Base-by-base conservation (phyloP, 2,113 vertebrate species). In the Chionodraco myersi region DNA sequence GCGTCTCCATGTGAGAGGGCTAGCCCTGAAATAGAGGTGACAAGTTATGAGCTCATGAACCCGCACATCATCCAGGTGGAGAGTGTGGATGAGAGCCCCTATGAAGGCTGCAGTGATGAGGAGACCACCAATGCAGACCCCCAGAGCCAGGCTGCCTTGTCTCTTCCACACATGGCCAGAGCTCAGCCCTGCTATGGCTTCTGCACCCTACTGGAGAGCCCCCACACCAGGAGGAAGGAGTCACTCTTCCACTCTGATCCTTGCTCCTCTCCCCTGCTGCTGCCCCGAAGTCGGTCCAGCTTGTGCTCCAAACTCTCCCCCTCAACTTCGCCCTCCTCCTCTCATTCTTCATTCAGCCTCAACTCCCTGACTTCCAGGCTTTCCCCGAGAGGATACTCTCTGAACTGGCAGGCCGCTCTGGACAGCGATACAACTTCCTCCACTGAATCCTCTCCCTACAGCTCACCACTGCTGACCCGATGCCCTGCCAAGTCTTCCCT, bases 201-300 rank as follows among this genome's bases (percentile, higher is more conserved):
- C 86, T 97, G 96, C 86, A 95, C 96, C 5, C 89, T 98, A 79
- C 89, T 97, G 68, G 97, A 97, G 90, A 97, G 96, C 77, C 97
- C 97, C 7, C 96, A 98, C 91, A 97, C 96, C 36, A 92, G 96
- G 44, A 93, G 96, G 34, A 98, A 98, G 76, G 97, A 98, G 88
- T 98, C 96, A 0, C 94, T 98, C 79, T 97, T 98, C 93, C 97
- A 97, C 3, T 88, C 91, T 0, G 94, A 96, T 21, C 73, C 94
- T 0, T 89, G 80, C 57, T 88, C 88, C 21, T 66, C 92, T 59
- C 92, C 87, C 8, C 59, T 94, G 78, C 69, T 96, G 82, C 76
- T 96, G 52, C 92, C 95, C 11, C 88, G 95, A 51, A 94, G 93
- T 86, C 89, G 94, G 47, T 96, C 96, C 1, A 95, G 92, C 84